Conservation (phyloP, 2,113 vertebrate genomes). For the Albula glossodonta region DNA sequence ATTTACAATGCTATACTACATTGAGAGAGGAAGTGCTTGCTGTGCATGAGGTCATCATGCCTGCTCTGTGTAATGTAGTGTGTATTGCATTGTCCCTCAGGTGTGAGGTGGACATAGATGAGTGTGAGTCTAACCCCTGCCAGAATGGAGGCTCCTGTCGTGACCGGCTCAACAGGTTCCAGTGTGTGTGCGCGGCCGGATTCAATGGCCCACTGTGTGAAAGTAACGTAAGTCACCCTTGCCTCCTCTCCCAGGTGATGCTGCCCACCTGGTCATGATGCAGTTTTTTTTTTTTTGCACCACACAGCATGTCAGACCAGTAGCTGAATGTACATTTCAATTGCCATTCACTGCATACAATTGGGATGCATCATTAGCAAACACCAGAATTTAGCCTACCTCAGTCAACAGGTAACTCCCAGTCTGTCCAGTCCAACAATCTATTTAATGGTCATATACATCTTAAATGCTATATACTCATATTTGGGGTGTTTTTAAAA, state of each 20-base stretch:
- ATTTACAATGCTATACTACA: background rate
- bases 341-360: too few species aligned
- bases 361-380: too few species aligned
- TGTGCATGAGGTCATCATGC: background rate
- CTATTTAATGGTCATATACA: too few species aligned
- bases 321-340: background rate
- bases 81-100: constrained; percentile 62
- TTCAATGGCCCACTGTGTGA: constrained; percentile 84
- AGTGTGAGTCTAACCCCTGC: constrained; percentile 85
- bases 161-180: constrained; percentile 71
- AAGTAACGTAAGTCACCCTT: constrained; percentile 73
- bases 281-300: background rate
- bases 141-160: constrained; percentile 87
- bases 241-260: background rate
- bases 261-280: background rate
- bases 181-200: constrained; percentile 80
- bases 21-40: background rate
- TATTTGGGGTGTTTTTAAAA: too few species aligned
- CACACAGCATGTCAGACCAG: background rate
- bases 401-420: too few species aligned
- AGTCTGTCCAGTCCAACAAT: too few species aligned
- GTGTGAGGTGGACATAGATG: constrained; percentile 79
- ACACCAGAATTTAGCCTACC: too few species aligned
- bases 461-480: too few species aligned
- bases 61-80: constrained; percentile 26